These are phyloP conservation scores for Pseudocheirus occidentalis DNA, from an alignment of 2,797 vertebrate genomes.

Conservation along the genomic window DNA sequence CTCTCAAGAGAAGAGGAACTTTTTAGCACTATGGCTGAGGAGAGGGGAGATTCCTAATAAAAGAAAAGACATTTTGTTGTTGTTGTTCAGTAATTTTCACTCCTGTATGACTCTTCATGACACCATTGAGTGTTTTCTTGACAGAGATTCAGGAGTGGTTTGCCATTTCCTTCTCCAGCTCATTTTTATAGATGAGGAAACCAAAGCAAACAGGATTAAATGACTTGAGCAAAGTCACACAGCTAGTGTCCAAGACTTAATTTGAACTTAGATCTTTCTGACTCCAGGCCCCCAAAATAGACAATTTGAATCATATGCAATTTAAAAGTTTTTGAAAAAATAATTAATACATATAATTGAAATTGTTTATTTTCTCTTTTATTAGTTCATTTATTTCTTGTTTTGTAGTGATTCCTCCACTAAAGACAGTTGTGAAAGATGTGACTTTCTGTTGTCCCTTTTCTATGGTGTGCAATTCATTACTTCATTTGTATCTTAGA, in stretches of 20 bases:
- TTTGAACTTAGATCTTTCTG: neutral
- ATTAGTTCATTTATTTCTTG: neutral
- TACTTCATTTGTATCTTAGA: neutral
- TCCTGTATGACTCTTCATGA: too few relatives aligned
- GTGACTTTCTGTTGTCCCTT: neutral
- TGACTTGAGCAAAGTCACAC: neutral
- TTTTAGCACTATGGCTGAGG: neutral
- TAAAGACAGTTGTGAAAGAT: neutral
- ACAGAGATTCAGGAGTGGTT: neutral
- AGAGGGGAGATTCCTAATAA: neutral
- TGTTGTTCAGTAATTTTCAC: too few relatives aligned
- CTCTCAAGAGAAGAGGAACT: neutral
- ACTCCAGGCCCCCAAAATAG: neutral
- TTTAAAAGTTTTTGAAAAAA: neutral
- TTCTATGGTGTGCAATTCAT: neutral
- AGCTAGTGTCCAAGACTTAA: neutral
- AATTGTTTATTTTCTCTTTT: neutral
- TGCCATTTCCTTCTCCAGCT: neutral
- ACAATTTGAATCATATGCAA: neutral
- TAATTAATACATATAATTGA: neutral
- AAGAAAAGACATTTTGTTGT: too few relatives aligned
- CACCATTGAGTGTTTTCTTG: neutral
- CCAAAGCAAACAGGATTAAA: neutral
- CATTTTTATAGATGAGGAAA: neutral
- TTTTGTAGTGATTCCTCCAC: neutral